Percentiles rank a stretch among this genome's conserved stretches.
Evolutionary conservation across 2,797 vertebrate genomes (phyloP).

Genomic region (Clarias fuscus): DNA sequence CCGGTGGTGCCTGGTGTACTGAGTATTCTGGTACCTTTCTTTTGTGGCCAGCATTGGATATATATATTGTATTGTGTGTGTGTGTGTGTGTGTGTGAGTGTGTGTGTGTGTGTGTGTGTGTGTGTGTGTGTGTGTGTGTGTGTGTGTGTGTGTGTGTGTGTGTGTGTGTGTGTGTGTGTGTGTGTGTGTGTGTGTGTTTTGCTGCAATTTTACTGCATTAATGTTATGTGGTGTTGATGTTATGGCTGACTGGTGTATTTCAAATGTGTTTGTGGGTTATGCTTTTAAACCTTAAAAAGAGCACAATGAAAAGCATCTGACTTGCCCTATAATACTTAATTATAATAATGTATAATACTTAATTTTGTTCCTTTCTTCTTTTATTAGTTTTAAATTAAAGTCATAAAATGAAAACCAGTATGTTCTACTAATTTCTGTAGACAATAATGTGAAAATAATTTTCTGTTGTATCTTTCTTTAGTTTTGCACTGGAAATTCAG

Average conservation of each 20-base stretch:
- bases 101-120: too few relatives aligned
- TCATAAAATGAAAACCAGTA: background rate
- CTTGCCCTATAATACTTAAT: background rate
- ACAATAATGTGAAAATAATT: background rate
- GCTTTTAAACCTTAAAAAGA: background rate
- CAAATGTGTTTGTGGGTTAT: background rate
- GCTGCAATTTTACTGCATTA: too few relatives aligned
- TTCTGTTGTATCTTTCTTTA: background rate
- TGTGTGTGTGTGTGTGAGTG: too few relatives aligned
- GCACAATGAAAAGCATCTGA: background rate
- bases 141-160: too few relatives aligned
- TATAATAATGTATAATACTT: background rate
- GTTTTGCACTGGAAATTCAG: background rate
- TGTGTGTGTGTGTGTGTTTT: too few relatives aligned
- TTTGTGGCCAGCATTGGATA: too few relatives aligned
- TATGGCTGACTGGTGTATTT: background rate
- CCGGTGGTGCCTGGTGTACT: too few relatives aligned
- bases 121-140: too few relatives aligned
- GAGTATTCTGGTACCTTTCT: too few relatives aligned
- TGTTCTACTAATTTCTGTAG: background rate
- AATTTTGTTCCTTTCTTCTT: background rate
- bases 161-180: too few relatives aligned
- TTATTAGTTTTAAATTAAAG: background rate
- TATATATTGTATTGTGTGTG: too few relatives aligned
- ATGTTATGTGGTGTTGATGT: too few relatives aligned